Evolutionary conservation across 1,140 invertebrate genomes (phyloP).

Genomic region (Listronotus oregonensis): DNA sequence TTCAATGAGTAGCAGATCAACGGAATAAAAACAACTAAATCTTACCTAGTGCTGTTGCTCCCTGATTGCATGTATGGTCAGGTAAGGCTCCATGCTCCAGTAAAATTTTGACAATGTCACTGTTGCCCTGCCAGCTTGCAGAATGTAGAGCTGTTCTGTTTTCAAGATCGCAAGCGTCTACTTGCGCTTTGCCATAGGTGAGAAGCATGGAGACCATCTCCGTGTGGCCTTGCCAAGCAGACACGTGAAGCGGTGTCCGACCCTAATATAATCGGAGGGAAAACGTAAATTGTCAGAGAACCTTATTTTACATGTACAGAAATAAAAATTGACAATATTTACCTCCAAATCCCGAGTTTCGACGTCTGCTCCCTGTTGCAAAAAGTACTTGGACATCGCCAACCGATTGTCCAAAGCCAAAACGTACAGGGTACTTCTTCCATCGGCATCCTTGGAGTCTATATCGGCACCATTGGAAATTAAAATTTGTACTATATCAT

Average conservation of each 20-base stretch:
- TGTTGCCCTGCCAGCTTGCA: slow-evolving; percentile 94
- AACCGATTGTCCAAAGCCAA: slow-evolving; percentile 88
- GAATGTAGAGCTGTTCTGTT: slow-evolving; percentile 88
- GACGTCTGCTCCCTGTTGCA: slow-evolving; percentile 80
- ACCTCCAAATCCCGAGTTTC: slow-evolving; percentile 89
- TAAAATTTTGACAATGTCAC: slow-evolving; percentile 80
- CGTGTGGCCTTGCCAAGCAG: slow-evolving; percentile 92
- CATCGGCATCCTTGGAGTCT: slow-evolving; percentile 89
- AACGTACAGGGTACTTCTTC: slow-evolving; percentile 89
- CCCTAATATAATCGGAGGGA: slow-evolving; percentile 62
- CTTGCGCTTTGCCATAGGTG: slow-evolving; percentile 73
- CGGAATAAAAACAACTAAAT: too few species aligned
- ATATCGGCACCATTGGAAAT: slow-evolving; percentile 81
- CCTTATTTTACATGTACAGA: background rate
- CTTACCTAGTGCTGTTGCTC: slow-evolving; percentile 84
- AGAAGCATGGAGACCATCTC: slow-evolving; percentile 89
- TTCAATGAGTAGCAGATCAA: too few species aligned
- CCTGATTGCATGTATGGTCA: slow-evolving; percentile 91
- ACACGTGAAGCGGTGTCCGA: slow-evolving; percentile 88
- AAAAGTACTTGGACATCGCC: slow-evolving; percentile 80
- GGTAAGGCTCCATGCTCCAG: slow-evolving; percentile 78
- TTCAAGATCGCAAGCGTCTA: slow-evolving; percentile 90
- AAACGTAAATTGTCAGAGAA: slow-evolving; percentile 44
- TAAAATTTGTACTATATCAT: slow-evolving; percentile 77
- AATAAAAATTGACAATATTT: too few species aligned